phyloP scores from a whole-genome alignment of 2,797 vertebrate genomes.

The Centropyge bicolor region DNA sequence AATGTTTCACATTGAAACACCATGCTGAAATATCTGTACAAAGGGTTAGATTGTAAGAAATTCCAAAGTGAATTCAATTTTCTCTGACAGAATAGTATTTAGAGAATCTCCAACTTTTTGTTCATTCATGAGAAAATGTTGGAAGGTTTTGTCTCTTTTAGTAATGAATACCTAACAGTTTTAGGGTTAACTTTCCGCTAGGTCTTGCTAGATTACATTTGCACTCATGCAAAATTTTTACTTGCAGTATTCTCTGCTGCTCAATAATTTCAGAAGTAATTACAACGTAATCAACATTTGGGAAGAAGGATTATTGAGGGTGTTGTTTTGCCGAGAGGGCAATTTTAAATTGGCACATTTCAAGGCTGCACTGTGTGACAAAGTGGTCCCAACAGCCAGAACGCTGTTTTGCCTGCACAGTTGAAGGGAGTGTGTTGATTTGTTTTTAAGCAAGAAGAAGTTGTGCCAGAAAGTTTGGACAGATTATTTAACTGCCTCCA shows the following conservation, averaged over 20 bases:
- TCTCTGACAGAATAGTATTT: neutral
- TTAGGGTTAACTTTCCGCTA: neutral
- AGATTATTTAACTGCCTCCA: neutral
- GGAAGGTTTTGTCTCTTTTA: neutral
- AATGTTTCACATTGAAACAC: too few species aligned
- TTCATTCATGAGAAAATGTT: neutral
- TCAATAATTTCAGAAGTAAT: neutral
- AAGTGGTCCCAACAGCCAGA: neutral
- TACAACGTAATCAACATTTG: neutral
- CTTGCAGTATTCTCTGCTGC: neutral
- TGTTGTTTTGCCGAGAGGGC: neutral
- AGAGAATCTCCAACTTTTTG: neutral
- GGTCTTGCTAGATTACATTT: neutral
- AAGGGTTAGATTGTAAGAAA: neutral
- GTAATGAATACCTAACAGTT: neutral
- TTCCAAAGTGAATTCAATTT: neutral
- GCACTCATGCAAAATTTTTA: neutral
- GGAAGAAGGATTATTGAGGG: neutral
- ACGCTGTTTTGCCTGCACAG: neutral
- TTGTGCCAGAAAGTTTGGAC: neutral
- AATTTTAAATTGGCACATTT: constrained; percentile 1
- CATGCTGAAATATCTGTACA: neutral
- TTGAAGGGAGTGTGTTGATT: neutral
- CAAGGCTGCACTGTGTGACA: neutral
- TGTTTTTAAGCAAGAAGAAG: neutral